Evolutionary conservation across 2,797 vertebrate species (phyloP).

Genomic region (Chelmon rostratus): DNA sequence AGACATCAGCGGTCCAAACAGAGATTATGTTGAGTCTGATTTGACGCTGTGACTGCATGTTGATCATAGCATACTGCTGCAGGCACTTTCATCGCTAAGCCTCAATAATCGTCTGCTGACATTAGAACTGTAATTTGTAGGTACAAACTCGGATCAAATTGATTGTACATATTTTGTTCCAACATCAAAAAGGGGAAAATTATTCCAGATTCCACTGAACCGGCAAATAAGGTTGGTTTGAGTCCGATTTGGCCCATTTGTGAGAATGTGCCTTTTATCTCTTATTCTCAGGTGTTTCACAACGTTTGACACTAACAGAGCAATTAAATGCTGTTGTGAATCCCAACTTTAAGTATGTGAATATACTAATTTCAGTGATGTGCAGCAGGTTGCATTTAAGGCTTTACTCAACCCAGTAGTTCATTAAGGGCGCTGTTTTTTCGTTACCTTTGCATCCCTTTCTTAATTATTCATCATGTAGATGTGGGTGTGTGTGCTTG

Average conservation of each 20-base stretch:
- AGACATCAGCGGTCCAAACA: not conserved
- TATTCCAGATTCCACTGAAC: not conserved
- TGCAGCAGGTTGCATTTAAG: not conserved
- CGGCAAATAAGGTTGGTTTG: not conserved
- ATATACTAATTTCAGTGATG: not conserved
- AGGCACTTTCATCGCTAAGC: not conserved
- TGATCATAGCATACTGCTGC: not conserved
- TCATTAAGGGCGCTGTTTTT: not conserved
- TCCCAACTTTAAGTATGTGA: not conserved
- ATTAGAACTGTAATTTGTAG: not conserved
- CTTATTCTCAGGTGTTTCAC: too few species aligned
- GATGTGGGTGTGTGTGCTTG: constrained; percentile 7
- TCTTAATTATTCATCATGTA: constrained; percentile 13
- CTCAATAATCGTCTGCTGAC: not conserved
- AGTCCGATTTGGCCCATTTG: not conserved
- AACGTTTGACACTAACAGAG: not conserved
- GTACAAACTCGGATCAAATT: not conserved
- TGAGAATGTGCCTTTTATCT: too few species aligned
- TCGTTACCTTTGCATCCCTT: not conserved
- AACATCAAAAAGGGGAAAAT: not conserved
- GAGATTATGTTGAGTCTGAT: not conserved
- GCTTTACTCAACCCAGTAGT: not conserved
- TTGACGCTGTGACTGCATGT: not conserved
- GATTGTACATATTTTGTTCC: not conserved
- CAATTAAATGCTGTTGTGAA: not conserved